Evolutionary conservation across 2,797 vertebrate species (phyloP).

Genomic region (Acanthurus leucopareius): DNA sequence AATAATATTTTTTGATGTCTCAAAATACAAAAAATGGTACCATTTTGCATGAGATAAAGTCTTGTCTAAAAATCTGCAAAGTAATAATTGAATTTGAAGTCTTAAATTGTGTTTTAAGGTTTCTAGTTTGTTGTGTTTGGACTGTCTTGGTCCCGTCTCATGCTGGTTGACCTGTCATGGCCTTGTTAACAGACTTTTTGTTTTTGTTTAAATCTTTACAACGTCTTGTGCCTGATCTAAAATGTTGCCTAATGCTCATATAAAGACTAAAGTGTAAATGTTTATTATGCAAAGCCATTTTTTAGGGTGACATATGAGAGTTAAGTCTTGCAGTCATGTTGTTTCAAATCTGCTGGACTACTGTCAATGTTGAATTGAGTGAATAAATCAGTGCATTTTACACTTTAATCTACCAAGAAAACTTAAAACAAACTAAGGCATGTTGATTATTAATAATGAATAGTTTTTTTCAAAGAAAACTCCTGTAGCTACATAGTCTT

Average conservation of each 20-base stretch:
- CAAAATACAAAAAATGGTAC: slow-evolving; percentile 39
- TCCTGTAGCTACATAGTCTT: neutral
- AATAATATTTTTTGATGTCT: slow-evolving; percentile 62
- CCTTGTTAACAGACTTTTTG: slow-evolving; percentile 43
- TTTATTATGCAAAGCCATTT: slow-evolving; percentile 33
- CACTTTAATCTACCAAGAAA: neutral
- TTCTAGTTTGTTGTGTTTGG: neutral
- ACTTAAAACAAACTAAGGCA: neutral
- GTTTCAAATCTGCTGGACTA: neutral
- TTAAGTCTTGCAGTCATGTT: slow-evolving; percentile 9
- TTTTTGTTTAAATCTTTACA: slow-evolving; percentile 25
- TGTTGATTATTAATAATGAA: slow-evolving; percentile 11
- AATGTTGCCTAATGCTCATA: neutral
- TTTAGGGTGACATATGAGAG: slow-evolving; percentile 7
- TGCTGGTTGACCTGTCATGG: slow-evolving; percentile 9
- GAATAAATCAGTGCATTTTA: neutral
- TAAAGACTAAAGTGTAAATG: slow-evolving; percentile 16
- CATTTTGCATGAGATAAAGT: slow-evolving; percentile 11
- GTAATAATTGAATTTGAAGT: slow-evolving; percentile 2
- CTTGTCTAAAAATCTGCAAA: slow-evolving; percentile 21
- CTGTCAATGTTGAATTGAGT: no score
- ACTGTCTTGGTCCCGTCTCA: neutral
- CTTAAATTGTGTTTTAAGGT: neutral
- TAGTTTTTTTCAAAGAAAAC: slow-evolving; percentile 2
- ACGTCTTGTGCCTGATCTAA: neutral